Evolutionary conservation across 1,140 invertebrate genomes (phyloP), one percentile per base, ranked within the genome.

Genomic region (Amphibalanus amphitrite): DNA sequence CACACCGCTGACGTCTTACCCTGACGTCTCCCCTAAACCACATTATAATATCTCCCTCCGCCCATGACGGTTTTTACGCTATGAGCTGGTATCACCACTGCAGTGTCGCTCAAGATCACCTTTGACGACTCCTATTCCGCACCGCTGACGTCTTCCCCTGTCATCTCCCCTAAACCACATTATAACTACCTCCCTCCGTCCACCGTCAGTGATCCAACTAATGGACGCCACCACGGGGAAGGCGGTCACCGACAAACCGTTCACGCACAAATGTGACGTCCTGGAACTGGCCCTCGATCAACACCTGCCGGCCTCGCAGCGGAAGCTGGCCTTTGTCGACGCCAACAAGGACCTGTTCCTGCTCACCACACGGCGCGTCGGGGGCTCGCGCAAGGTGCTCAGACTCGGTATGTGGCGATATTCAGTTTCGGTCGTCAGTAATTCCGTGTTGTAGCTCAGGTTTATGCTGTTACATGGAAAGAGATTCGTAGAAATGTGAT

Each of bases 261-360:
- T 75, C 71, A 79, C 83, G 76, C 86, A 86, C 76, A 86, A 88
- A 28, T 82, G 85, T 76, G 86, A 87, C 20, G 84, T 93, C 1
- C 82, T 86, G 28, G 85, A 88, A 76, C 81, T 95, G 59, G 86
- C 87, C 8, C 78, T 96, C 30, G 91, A 92, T 79, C 89, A 93
- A 80, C 86, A 87, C 13, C 47, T 59, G 47, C 47, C 47, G 47
- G 47, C 47, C 0, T 83, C 79, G 75, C 88, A 91, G 75, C 81
- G 90, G 71, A 85, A 87, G 74, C 77, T 94, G 30, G 90, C 90
- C 0, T 82, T 95, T 69, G 83, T 95, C 30, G 93, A 96, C 80
- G 84, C 83, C 74, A 93, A 92, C 78, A 83, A 86, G 72, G 91
- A 95, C 77, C 80, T 95, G 0, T 92, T 86, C 78, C 78, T 95